These are phyloP conservation scores for Rhinella marina DNA, from an alignment of 2,797 vertebrate species.

Conservation along the genomic window DNA sequence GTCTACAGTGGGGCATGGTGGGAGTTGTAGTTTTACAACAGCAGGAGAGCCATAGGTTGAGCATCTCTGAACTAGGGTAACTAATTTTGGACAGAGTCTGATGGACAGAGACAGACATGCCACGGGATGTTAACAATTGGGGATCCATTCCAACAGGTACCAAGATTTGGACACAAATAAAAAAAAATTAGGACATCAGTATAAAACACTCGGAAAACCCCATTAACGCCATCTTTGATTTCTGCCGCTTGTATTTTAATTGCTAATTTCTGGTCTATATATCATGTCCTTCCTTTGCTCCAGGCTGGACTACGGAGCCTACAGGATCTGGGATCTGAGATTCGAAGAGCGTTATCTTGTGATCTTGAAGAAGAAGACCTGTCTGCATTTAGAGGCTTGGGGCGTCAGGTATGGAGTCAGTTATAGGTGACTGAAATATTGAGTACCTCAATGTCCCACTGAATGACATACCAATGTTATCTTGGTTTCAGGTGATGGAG, in stretches of 20 bases:
- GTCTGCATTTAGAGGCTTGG: constrained; percentile 58
- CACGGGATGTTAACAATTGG: too few relatives aligned
- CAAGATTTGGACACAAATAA: too few relatives aligned
- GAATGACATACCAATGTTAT: background rate
- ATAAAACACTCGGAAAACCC: too few relatives aligned
- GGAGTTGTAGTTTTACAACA: too few relatives aligned
- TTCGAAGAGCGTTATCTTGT: constrained; percentile 87
- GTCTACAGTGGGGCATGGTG: too few relatives aligned
- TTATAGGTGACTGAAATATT: background rate
- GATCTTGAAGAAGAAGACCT: constrained; percentile 81
- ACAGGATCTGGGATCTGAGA: constrained; percentile 92
- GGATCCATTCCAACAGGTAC: too few relatives aligned
- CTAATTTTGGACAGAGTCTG: too few relatives aligned
- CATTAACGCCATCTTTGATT: background rate
- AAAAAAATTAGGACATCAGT: too few relatives aligned
- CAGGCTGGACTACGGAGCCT: constrained; percentile 89
- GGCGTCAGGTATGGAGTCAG: background rate
- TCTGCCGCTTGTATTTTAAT: background rate
- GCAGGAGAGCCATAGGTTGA: too few relatives aligned
- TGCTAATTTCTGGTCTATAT: background rate
- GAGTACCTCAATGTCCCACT: background rate
- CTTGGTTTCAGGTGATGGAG: background rate
- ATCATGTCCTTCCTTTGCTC: background rate
- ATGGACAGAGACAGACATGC: too few relatives aligned
- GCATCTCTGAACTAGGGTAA: too few relatives aligned